These are phyloP conservation scores for Hylomyscus alleni DNA, from an alignment of 2,797 vertebrate species.

Conservation along the genomic window DNA sequence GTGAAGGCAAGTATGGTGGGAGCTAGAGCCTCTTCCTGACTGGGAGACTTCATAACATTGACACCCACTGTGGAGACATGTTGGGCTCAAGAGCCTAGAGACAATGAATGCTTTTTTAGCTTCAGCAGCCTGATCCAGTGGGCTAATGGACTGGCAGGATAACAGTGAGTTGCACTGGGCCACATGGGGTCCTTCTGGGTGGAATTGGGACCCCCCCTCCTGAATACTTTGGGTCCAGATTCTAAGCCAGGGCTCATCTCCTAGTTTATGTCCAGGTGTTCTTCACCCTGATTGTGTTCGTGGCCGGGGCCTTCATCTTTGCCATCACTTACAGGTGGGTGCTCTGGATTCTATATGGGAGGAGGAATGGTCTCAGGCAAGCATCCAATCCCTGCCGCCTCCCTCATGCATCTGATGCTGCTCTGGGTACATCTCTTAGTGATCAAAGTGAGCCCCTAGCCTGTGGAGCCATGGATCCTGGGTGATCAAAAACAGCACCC, in stretches of 20 bases:
- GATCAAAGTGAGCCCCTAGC: not conserved
- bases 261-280: slow-evolving; percentile 78
- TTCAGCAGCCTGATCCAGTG: not conserved
- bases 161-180: too few relatives aligned
- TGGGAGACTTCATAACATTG: not conserved
- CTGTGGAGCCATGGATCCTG: not conserved
- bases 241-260: slow-evolving; percentile 27
- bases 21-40: not conserved
- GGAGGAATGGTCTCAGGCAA: not conserved
- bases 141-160: not conserved
- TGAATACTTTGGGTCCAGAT: too few relatives aligned
- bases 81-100: not conserved
- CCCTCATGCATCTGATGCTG: fast-evolving
- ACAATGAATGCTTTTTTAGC: not conserved
- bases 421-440: not conserved
- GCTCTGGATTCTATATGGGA: not conserved
- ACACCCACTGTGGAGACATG: fast-evolving
- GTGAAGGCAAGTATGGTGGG: too few relatives aligned
- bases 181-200: not conserved
- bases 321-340: slow-evolving; percentile 79
- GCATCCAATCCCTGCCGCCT: too few relatives aligned
- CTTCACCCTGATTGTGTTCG: slow-evolving; percentile 78
- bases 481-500: fast-evolving
- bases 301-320: slow-evolving; percentile 66
- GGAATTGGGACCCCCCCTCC: not conserved